Evolutionary conservation across 2,888 invertebrate genomes (phyloP).

Genomic region (Callosobruchus maculatus): DNA sequence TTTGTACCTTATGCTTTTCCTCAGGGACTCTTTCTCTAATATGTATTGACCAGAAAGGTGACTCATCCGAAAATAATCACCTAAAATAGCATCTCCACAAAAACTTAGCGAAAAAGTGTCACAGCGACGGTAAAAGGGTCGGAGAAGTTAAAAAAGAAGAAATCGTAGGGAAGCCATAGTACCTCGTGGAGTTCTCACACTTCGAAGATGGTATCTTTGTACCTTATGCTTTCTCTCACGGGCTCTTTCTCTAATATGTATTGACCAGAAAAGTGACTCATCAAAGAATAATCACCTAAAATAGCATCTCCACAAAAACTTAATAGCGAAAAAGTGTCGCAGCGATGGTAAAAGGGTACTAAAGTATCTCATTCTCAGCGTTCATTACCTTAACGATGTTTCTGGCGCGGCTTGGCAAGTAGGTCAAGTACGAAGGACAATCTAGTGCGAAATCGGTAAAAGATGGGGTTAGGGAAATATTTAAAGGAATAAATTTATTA

Average conservation of each 20-base stretch:
- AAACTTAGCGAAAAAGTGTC: not conserved
- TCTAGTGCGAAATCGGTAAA: not conserved
- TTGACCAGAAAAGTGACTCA: not conserved
- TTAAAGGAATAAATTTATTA: not conserved
- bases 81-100: not conserved
- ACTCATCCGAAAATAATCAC: not conserved
- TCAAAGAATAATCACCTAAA: not conserved
- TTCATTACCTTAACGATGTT: not conserved
- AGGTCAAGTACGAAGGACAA: not conserved
- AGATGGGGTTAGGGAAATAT: not conserved
- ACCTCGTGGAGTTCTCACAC: too few relatives aligned
- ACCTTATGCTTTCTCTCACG: too few relatives aligned
- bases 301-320: not conserved
- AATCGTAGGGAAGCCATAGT: too few relatives aligned
- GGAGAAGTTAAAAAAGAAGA: too few relatives aligned
- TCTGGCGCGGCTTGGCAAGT: not conserved
- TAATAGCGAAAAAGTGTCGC: not conserved
- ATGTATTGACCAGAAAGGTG: not conserved
- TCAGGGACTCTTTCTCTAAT: too few relatives aligned
- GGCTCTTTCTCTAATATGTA: too few relatives aligned
- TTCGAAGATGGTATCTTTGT: too few relatives aligned
- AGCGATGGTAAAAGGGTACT: not conserved
- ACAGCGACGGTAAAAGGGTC: not conserved
- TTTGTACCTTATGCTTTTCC: too few relatives aligned
- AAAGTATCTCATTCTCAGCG: not conserved